These are phyloP conservation scores for Microtus montanus DNA, from an alignment of 2,113 vertebrate genomes.

Conservation along the genomic window DNA sequence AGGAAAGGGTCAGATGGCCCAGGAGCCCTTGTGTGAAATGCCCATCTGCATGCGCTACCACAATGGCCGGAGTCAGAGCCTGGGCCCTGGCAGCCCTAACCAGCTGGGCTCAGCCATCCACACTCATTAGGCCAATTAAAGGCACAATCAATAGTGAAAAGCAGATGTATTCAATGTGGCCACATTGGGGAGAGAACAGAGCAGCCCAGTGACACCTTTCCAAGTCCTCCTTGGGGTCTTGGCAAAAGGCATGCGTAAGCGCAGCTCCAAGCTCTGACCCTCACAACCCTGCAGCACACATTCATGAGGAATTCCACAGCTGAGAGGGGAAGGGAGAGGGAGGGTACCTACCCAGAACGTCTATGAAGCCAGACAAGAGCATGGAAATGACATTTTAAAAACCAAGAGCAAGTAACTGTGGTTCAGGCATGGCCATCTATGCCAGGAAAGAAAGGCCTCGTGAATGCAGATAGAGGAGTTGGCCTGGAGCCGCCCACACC, in stretches of 20 bases:
- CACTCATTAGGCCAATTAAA: conserved; percentile 6
- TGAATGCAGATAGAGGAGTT: background rate
- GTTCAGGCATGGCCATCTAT: background rate
- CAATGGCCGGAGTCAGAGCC: background rate
- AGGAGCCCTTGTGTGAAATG: background rate
- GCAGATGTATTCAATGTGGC: background rate
- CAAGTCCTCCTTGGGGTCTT: background rate
- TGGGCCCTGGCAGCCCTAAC: background rate
- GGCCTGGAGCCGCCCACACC: accelerated
- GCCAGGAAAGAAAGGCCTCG: background rate
- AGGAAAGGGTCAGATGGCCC: background rate
- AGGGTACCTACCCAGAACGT: background rate
- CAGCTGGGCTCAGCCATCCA: background rate
- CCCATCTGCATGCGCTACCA: background rate
- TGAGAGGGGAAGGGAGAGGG: background rate
- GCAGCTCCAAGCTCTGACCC: background rate
- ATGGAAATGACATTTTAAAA: background rate
- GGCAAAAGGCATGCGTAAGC: background rate
- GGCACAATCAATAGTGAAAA: background rate
- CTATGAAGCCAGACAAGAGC: background rate
- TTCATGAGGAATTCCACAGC: background rate
- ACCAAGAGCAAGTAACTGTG: background rate
- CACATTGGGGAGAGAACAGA: background rate
- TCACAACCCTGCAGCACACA: too few relatives aligned
- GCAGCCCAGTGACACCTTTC: background rate